Conservation (phyloP, 1,140 invertebrate species). For the Drosophila pallidifrons region DNA sequence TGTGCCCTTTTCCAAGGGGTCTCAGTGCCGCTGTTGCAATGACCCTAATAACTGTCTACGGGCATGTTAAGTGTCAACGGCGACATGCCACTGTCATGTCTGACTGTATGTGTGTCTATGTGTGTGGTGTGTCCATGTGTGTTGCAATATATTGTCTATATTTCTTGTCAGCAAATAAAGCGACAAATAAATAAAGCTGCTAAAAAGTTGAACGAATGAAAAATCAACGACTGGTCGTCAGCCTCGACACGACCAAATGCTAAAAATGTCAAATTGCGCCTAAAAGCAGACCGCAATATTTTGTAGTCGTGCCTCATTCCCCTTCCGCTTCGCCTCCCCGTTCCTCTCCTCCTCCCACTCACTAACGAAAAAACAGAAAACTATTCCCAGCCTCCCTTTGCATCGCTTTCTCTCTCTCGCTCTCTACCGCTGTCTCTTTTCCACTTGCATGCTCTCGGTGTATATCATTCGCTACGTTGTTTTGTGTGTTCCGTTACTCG, state of each 20-base stretch:
- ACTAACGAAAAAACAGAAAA: slow-evolving; percentile 26
- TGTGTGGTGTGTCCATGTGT: slow-evolving; percentile 16
- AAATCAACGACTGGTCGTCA: slow-evolving; percentile 27
- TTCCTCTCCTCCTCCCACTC: not conserved
- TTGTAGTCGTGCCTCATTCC: slow-evolving; percentile 33
- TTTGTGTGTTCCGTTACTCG: slow-evolving; percentile 68
- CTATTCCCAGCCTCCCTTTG: slow-evolving; percentile 51
- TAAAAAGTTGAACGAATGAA: slow-evolving; percentile 71
- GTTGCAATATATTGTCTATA: slow-evolving; percentile 78
- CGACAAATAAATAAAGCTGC: slow-evolving; percentile 80
- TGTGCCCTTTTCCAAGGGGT: slow-evolving; percentile 30
- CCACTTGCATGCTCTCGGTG: not conserved
- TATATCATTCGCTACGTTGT: slow-evolving; percentile 39
- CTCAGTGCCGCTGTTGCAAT: slow-evolving; percentile 46
- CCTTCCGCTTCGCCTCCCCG: not conserved
- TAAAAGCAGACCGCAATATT: slow-evolving; percentile 80
- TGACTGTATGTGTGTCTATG: slow-evolving; percentile 24
- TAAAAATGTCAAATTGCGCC: slow-evolving; percentile 80
- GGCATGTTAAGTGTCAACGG: slow-evolving; percentile 81
- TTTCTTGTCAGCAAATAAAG: slow-evolving; percentile 81
- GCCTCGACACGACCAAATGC: slow-evolving; percentile 24
- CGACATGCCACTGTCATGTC: slow-evolving; percentile 77
- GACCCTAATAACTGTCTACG: slow-evolving; percentile 82
- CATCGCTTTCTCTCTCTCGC: not conserved
- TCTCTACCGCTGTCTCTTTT: not conserved